Conservation (phyloP, 2,797 vertebrate genomes). For the Orestias chungarensis region DNA sequence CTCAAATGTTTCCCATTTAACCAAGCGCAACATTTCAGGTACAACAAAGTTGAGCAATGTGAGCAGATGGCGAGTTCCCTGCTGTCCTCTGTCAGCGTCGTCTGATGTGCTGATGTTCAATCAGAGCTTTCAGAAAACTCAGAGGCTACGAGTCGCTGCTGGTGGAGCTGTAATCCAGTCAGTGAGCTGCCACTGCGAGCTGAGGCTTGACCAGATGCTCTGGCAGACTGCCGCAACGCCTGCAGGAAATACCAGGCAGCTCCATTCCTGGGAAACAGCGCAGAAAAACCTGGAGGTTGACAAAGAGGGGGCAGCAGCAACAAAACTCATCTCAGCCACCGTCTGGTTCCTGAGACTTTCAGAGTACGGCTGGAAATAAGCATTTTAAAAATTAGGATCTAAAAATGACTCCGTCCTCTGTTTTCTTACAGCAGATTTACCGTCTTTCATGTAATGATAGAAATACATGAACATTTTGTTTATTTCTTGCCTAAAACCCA, state of each 20-base stretch:
- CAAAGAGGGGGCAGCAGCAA: not conserved
- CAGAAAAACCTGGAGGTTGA: not conserved
- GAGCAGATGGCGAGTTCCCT: not conserved
- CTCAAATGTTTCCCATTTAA: not conserved
- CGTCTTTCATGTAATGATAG: too few species aligned
- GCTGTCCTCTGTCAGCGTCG: not conserved
- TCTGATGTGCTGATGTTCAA: not conserved
- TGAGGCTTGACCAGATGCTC: slow-evolving; percentile 33
- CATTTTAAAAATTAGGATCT: too few species aligned
- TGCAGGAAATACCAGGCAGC: slow-evolving; percentile 38
- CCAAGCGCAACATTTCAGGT: not conserved
- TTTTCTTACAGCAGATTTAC: too few species aligned
- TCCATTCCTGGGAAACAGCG: slow-evolving; percentile 20
- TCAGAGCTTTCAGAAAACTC: not conserved
- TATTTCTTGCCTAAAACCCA: too few species aligned
- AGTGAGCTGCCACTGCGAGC: slow-evolving; percentile 14
- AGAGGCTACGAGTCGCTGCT: too few species aligned
- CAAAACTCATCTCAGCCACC: not conserved
- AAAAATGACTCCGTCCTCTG: too few species aligned
- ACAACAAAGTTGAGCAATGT: not conserved
- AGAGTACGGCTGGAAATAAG: too few species aligned
- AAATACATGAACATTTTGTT: too few species aligned
- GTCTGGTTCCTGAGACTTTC: too few species aligned
- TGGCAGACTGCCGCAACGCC: slow-evolving; percentile 6
- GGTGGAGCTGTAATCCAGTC: not conserved